Conservation (phyloP, 2,888 invertebrate genomes). For the Tachystola acroxantha region DNA sequence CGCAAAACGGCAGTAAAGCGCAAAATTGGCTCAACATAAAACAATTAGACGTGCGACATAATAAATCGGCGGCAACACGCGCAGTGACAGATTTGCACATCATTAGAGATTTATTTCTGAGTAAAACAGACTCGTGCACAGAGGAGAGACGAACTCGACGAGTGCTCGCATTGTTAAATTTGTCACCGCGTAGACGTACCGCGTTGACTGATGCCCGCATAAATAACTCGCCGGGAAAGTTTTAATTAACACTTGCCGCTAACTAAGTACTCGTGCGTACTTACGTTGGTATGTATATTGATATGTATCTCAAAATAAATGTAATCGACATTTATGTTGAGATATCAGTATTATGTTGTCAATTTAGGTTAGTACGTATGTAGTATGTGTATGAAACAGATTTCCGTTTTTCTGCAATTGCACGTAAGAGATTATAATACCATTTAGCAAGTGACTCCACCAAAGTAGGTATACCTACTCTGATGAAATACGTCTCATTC, state of each 20-base stretch:
- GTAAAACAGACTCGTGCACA: slow-evolving; percentile 2
- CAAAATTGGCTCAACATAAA: slow-evolving; percentile 24
- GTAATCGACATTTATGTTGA: no score
- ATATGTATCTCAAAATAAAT: background rate
- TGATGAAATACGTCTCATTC: no score
- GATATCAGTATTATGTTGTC: no score
- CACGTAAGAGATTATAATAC: no score
- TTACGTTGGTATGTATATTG: background rate
- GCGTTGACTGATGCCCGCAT: slow-evolving; percentile 57
- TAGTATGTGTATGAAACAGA: no score
- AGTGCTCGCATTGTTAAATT: slow-evolving; percentile 68
- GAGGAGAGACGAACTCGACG: slow-evolving; percentile 18
- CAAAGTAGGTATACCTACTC: no score
- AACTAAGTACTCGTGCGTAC: slow-evolving; percentile 1
- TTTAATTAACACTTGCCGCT: slow-evolving; percentile 28
- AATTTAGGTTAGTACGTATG: no score
- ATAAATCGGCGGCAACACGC: slow-evolving; percentile 57
- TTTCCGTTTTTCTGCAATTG: no score
- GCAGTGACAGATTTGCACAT: slow-evolving; percentile 67
- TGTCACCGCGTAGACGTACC: slow-evolving; percentile 47
- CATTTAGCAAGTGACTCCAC: no score
- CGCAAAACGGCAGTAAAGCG: slow-evolving; percentile 24
- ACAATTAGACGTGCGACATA: slow-evolving; percentile 39
- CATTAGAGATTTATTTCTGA: slow-evolving; percentile 51
- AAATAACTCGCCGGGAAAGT: slow-evolving; percentile 54